These are phyloP conservation scores for Ovis canadensis DNA, from an alignment of 2,113 vertebrate species.

Conservation along the genomic window DNA sequence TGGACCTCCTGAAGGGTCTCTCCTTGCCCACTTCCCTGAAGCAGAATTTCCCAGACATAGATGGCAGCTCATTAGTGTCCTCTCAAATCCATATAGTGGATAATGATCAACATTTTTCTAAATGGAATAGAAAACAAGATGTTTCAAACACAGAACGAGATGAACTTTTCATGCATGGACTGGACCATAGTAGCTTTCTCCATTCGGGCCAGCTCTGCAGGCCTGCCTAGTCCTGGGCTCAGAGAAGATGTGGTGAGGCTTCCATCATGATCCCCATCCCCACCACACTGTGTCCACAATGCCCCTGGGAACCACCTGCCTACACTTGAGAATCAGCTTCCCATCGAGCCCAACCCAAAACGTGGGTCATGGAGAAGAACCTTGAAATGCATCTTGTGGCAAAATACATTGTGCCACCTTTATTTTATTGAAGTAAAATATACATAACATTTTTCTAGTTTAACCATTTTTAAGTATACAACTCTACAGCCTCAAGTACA, in stretches of 20 bases:
- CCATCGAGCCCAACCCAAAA: background rate
- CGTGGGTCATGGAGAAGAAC: background rate
- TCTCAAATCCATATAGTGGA: background rate
- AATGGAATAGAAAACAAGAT: background rate
- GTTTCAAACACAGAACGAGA: background rate
- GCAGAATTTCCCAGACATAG: background rate
- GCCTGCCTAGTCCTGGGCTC: background rate
- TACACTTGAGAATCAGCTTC: background rate
- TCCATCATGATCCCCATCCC: background rate
- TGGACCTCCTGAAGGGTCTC: background rate
- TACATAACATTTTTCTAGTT: background rate
- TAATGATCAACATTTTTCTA: background rate
- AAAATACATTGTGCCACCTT: background rate
- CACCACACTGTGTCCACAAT: background rate
- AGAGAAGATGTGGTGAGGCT: background rate
- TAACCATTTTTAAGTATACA: background rate
- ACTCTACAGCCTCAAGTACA: background rate
- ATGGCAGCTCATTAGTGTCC: background rate
- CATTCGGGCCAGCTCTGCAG: background rate
- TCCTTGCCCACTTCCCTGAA: background rate
- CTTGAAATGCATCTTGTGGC: background rate
- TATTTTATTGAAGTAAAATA: background rate
- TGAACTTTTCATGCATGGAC: background rate
- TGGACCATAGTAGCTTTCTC: background rate
- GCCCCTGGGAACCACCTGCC: background rate